Conservation (phyloP, 2,888 invertebrate species). For the Lasioglossum figueresi region DNA sequence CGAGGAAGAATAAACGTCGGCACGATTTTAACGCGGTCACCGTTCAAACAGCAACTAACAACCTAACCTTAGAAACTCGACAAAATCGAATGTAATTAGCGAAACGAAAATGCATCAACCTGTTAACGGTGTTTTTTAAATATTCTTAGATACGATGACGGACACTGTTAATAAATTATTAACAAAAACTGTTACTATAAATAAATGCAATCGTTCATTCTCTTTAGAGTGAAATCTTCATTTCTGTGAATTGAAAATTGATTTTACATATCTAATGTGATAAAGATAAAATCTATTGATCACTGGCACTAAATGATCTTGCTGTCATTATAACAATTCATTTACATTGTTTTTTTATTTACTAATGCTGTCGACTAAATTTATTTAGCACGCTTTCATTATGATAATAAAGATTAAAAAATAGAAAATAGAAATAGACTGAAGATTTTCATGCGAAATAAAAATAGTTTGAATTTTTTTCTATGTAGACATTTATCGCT, state of each 20-base stretch:
- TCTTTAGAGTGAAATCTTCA: no score
- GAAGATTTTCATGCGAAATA: not conserved
- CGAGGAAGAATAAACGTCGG: not conserved
- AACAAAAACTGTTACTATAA: not conserved
- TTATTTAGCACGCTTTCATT: no score
- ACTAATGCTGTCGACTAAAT: no score
- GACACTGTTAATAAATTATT: not conserved
- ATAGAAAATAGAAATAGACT: no score
- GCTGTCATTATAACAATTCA: no score
- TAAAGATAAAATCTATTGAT: no score
- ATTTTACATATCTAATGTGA: not conserved
- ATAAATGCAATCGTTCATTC: not conserved
- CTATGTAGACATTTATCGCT: not conserved
- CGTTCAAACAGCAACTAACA: not conserved
- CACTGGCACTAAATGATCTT: no score
- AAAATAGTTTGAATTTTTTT: not conserved
- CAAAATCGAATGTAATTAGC: not conserved
- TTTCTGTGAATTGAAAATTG: not conserved
- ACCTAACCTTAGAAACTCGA: not conserved
- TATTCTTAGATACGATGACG: not conserved
- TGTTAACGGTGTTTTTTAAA: no score
- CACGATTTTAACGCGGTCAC: not conserved
- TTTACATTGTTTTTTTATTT: no score
- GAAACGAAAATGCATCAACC: not conserved
- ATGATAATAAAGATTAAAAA: no score